Percentiles rank a stretch among this genome's conserved stretches.
Evolutionary conservation across 2,888 invertebrate species (phyloP).

Genomic region (Euphydryas editha): DNA sequence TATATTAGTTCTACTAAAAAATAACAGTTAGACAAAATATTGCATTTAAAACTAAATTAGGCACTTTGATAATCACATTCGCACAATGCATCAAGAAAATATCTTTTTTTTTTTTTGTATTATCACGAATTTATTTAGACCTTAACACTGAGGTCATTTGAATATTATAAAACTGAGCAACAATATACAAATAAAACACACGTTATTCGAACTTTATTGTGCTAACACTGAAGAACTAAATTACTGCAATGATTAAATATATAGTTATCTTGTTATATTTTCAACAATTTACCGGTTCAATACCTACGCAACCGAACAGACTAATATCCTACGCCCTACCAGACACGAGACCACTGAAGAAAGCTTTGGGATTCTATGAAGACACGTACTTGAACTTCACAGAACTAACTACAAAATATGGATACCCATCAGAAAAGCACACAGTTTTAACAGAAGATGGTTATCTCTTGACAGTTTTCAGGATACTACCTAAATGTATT

Average conservation of each 20-base stretch:
- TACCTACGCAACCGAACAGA: conserved; percentile 39
- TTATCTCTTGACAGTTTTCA: conserved; percentile 49
- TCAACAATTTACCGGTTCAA: conserved; percentile 11
- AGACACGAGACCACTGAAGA: conserved; percentile 59
- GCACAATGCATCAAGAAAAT: conserved; percentile 18
- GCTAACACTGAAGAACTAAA: conserved; percentile 42
- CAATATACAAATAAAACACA: conserved; percentile 60
- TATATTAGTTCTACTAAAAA: no score
- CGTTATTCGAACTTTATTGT: conserved; percentile 54
- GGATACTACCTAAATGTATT: conserved; percentile 53
- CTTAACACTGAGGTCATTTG: conserved; percentile 68
- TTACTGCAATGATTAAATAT: conserved; percentile 30
- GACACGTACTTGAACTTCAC: conserved; percentile 61
- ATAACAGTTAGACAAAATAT: background rate
- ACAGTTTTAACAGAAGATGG: conserved; percentile 53
- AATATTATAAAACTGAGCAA: conserved; percentile 70
- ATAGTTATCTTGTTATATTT: conserved; percentile 22
- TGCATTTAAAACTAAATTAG: background rate
- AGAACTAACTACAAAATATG: conserved; percentile 49
- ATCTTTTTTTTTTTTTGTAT: conserved; percentile 34
- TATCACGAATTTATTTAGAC: conserved; percentile 50
- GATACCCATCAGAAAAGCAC: conserved; percentile 47
- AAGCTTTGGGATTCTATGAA: conserved; percentile 62
- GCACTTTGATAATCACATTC: background rate
- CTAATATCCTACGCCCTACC: conserved; percentile 58